These are phyloP conservation scores for Aleadryas rufinucha DNA, from an alignment of 2,113 vertebrate genomes.

Conservation along the genomic window DNA sequence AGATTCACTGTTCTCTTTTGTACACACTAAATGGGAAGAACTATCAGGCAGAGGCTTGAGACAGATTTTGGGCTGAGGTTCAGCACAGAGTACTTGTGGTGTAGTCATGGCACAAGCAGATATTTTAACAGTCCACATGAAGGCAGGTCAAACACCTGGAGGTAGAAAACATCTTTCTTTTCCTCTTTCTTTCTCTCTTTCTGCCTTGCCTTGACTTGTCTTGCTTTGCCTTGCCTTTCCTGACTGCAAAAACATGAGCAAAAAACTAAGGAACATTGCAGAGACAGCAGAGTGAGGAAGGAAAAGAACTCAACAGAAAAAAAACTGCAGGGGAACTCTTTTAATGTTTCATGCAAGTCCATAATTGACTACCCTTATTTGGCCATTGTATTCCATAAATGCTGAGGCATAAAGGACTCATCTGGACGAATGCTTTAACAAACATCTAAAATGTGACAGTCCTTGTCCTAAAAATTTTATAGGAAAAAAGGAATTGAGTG, in stretches of 20 bases:
- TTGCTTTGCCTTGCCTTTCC: neutral
- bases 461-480: neutral
- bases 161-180: neutral
- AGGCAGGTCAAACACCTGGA: neutral
- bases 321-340: neutral
- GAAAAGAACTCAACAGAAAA: neutral
- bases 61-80: neutral
- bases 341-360: neutral
- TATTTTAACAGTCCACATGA: neutral
- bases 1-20: neutral
- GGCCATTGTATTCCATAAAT: neutral
- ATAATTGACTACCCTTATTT: neutral
- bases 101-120: neutral
- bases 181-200: neutral
- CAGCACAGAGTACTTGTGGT: neutral
- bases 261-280: neutral
- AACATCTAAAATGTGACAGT: neutral
- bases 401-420: neutral
- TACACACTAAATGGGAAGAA: neutral
- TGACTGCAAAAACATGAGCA: neutral
- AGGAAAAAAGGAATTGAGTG: rapidly evolving
- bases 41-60: neutral
- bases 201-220: neutral
- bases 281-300: neutral
- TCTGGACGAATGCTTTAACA: neutral